These are phyloP conservation scores for Lycia hirtaria DNA, from an alignment of 2,888 invertebrate species.

Conservation along the genomic window DNA sequence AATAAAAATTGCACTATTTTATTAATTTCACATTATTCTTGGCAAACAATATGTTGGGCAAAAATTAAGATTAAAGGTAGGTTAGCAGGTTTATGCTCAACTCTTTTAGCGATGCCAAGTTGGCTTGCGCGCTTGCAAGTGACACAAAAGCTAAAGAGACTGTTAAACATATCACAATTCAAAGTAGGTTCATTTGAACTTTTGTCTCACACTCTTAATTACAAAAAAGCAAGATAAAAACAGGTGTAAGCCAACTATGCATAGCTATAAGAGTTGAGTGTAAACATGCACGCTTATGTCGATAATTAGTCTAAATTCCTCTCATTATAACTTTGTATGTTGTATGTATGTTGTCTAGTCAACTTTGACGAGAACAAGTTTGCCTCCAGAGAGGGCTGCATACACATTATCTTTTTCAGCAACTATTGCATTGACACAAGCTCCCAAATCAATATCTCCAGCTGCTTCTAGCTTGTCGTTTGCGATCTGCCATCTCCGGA, in stretches of 20 bases:
- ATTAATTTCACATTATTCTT: neutral
- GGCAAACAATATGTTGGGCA: neutral
- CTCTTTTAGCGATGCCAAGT: too few species aligned
- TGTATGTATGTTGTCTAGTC: slow-evolving; percentile 11
- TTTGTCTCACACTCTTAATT: too few species aligned
- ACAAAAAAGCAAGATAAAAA: too few species aligned
- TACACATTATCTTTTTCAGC: slow-evolving; percentile 55
- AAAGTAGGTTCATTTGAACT: too few species aligned
- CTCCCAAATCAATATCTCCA: slow-evolving; percentile 68
- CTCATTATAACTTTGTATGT: neutral
- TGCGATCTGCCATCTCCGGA: slow-evolving; percentile 72
- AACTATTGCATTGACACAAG: slow-evolving; percentile 70
- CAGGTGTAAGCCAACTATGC: too few species aligned
- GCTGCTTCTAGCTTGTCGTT: slow-evolving; percentile 62
- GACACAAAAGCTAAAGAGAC: too few species aligned
- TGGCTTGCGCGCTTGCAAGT: too few species aligned
- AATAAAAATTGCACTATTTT: too few species aligned
- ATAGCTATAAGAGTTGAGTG: too few species aligned
- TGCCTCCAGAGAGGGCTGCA: slow-evolving; percentile 63
- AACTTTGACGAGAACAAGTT: slow-evolving; percentile 55
- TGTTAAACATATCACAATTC: too few species aligned
- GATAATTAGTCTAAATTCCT: neutral
- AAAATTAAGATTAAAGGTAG: neutral
- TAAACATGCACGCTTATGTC: too few species aligned
- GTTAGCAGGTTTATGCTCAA: too few species aligned